Conservation (phyloP, 2,888 invertebrate species). For the Catocala fraxini region DNA sequence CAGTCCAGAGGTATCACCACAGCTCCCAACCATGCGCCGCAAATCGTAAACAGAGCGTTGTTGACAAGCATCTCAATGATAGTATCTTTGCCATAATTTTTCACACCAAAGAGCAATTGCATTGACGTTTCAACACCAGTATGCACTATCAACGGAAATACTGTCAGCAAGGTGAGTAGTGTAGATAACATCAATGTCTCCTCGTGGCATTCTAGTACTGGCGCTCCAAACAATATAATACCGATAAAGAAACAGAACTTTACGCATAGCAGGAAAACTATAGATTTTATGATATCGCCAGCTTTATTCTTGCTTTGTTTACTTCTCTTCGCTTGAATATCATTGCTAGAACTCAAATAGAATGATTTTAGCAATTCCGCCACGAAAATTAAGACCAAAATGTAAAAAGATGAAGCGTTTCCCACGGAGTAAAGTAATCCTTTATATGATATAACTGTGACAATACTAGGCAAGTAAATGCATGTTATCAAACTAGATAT, state of each 20-base stretch:
- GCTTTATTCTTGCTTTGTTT: constrained; percentile 76
- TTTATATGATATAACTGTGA: constrained; percentile 86
- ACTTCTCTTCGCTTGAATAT: constrained; percentile 69
- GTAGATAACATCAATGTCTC: constrained; percentile 90
- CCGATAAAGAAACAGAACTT: constrained; percentile 86
- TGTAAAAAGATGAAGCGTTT: constrained; percentile 82
- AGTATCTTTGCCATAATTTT: constrained; percentile 81
- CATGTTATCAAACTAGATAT: constrained; percentile 88
- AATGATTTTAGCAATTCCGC: constrained; percentile 88
- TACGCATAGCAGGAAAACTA: constrained; percentile 77
- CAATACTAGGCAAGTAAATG: constrained; percentile 88
- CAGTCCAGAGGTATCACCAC: constrained; percentile 96
- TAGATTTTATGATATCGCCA: constrained; percentile 84
- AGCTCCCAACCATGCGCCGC: constrained; percentile 95
- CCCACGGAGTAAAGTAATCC: constrained; percentile 89
- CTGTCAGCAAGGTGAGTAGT: constrained; percentile 88
- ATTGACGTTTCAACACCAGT: constrained; percentile 88
- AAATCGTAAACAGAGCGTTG: constrained; percentile 87
- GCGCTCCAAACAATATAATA: constrained; percentile 91
- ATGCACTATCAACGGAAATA: constrained; percentile 89
- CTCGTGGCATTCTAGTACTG: constrained; percentile 88
- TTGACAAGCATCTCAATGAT: constrained; percentile 87
- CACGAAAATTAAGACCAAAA: constrained; percentile 74
- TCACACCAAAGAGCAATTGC: constrained; percentile 85
- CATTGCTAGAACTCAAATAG: constrained; percentile 71